phyloP scores from a whole-genome alignment of 2,797 vertebrate genomes.

The Acanthopagrus latus region DNA sequence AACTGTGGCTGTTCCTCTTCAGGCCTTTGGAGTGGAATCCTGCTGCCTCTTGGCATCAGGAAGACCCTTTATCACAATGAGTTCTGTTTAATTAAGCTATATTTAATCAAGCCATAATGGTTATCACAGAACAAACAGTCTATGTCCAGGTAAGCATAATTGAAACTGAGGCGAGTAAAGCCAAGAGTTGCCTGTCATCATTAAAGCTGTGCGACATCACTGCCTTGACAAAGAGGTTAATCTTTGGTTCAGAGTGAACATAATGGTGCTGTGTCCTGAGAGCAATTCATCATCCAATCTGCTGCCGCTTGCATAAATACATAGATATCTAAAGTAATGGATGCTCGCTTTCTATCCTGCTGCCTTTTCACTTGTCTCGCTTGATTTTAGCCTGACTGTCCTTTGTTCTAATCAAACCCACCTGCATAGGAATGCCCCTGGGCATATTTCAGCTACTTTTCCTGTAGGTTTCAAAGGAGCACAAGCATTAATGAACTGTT shows the following conservation, averaged over 20 bases:
- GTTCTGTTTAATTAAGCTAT: slow-evolving; percentile 31
- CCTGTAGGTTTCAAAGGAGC: slow-evolving; percentile 67
- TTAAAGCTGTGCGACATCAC: slow-evolving; percentile 28
- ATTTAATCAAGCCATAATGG: slow-evolving; percentile 30
- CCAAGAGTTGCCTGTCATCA: slow-evolving; percentile 27
- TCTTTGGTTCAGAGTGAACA: slow-evolving; percentile 42
- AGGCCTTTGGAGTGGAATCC: background rate
- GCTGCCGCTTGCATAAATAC: slow-evolving; percentile 35
- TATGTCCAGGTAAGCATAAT: slow-evolving; percentile 38
- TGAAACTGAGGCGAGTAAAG: slow-evolving; percentile 15
- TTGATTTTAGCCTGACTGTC: slow-evolving; percentile 27
- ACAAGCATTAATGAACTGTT: slow-evolving; percentile 77
- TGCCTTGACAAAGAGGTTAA: slow-evolving; percentile 39
- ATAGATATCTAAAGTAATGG: slow-evolving; percentile 30
- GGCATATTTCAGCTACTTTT: slow-evolving; percentile 55
- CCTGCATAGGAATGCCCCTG: slow-evolving; percentile 46
- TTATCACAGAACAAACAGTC: slow-evolving; percentile 23
- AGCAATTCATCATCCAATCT: slow-evolving; percentile 42
- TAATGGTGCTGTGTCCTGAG: slow-evolving; percentile 26
- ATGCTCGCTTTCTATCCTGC: slow-evolving; percentile 15
- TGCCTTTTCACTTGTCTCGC: slow-evolving; percentile 25
- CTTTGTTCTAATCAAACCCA: slow-evolving; percentile 59
- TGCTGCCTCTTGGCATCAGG: slow-evolving; percentile 12
- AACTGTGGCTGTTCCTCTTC: slow-evolving; percentile 12
- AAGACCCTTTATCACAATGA: slow-evolving; percentile 12